Evolutionary conservation across 2,113 vertebrate genomes (phyloP).

Genomic region (Junco hyemalis): DNA sequence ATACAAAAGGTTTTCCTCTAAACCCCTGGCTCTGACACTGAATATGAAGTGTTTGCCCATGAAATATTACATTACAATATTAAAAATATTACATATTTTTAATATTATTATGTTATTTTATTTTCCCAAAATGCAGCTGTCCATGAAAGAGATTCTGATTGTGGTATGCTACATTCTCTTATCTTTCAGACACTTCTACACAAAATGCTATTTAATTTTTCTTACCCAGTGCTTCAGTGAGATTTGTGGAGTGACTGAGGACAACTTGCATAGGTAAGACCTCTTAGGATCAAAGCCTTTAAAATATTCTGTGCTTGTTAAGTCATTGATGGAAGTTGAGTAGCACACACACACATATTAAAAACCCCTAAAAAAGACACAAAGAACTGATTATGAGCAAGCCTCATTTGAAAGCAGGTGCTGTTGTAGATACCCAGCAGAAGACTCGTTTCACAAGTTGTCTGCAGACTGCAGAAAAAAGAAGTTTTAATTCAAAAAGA

Average conservation of each 20-base stretch:
- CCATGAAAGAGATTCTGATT: neutral
- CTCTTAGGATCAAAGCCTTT: conserved; percentile 7
- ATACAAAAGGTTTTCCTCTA: neutral
- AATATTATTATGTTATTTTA: neutral
- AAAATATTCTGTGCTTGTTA: neutral
- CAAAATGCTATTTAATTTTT: neutral
- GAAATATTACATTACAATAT: neutral
- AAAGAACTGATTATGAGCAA: conserved; percentile 27
- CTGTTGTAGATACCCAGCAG: neutral
- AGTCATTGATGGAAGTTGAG: neutral
- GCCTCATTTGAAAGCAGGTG: conserved; percentile 26
- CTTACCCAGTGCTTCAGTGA: neutral
- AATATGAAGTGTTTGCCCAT: neutral
- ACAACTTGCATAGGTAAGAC: neutral
- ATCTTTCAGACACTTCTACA: neutral
- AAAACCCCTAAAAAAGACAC: neutral
- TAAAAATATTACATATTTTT: neutral
- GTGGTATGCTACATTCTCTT: neutral
- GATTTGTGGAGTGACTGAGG: conserved; percentile 15
- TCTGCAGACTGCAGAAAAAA: conserved; percentile 28
- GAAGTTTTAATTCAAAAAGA: conserved; percentile 48
- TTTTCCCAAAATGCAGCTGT: neutral
- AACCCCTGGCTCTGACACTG: neutral
- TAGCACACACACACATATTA: neutral
- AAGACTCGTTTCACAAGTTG: conserved; percentile 16